These are phyloP conservation scores for Malurus splendens DNA, from an alignment of 2,797 vertebrate genomes.

Conservation along the genomic window DNA sequence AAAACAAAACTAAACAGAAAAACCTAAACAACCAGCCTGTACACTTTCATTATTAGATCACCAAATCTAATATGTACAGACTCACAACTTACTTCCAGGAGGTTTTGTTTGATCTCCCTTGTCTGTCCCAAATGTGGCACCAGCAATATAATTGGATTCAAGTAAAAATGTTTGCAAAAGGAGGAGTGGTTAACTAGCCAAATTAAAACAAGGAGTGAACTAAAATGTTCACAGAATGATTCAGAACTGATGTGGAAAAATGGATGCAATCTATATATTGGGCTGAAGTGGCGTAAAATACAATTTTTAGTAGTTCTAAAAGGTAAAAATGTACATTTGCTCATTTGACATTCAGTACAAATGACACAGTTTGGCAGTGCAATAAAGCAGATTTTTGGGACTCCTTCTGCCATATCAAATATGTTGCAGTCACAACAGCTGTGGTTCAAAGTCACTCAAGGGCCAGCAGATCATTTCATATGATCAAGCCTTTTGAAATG, in stretches of 20 bases:
- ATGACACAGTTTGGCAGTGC: background rate
- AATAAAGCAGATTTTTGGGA: background rate
- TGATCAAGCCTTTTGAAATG: background rate
- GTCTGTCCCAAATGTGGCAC: background rate
- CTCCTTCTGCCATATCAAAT: background rate
- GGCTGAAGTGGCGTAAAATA: background rate
- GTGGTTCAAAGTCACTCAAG: background rate
- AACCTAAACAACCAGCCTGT: background rate
- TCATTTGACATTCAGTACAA: background rate
- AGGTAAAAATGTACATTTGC: background rate
- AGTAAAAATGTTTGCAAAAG: background rate
- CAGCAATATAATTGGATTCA: background rate
- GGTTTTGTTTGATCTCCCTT: background rate
- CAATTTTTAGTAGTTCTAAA: accelerated
- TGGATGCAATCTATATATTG: background rate
- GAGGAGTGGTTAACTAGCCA: background rate
- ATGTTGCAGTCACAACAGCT: background rate
- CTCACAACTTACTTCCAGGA: background rate
- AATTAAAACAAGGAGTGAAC: background rate
- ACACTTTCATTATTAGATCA: background rate
- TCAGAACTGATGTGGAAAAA: background rate
- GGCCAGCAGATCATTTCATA: background rate
- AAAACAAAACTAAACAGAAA: too few species aligned
- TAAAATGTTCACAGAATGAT: background rate
- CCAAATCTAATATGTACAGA: background rate